Base-by-base conservation (phyloP, 2,888 invertebrate genomes). In the Hirtodrosophila histrioides region DNA sequence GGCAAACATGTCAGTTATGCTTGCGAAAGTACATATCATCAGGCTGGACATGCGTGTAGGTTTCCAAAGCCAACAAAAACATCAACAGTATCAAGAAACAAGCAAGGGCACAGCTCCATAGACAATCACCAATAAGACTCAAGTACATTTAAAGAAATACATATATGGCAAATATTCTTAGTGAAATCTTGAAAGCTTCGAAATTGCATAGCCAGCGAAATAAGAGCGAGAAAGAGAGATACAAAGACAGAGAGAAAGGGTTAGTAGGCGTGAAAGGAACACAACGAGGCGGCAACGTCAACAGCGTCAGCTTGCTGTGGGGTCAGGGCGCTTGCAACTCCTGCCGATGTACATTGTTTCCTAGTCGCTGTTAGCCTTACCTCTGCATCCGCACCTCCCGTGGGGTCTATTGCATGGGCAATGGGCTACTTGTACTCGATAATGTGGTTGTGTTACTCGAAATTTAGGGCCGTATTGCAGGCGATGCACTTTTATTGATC, bases 1-100 rank as follows among this genome's bases (percentile, higher is more conserved):
- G 78, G 79, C 86, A 74, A 88, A 85, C 85, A 85, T 85, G 85
- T 88, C 85, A 85, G 85, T 88, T 85, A 88, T 85, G 88, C 87
- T 87, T 76, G 86, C 88, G 69, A 87, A 88, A 88, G 74, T 84
- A 85, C 88, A 88, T 80, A 85, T 88, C 88, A 85, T 86, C 85
- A 78, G 74, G 69, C 76, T 68, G 87, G 88, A 85, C 84, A 88
- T 88, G 87, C 88, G 88, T 85, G 84, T 85, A 85, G 84, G 88
- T 69, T 86, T 75, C 64, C 67, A 58, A 55, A 62, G 43, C 76
- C 44, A 49, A 43, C 35, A 53, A 44, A 31, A 44, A 35, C 53
- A 67, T 39, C 44, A 40, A 27, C 27, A 46, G 37, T 53, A 51
- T 40, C 51, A 57, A 57, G 48, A 45, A 72, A 72, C 56, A 73